These are phyloP conservation scores for Hesperia comma DNA, from an alignment of 2,888 invertebrate genomes.

Conservation along the genomic window DNA sequence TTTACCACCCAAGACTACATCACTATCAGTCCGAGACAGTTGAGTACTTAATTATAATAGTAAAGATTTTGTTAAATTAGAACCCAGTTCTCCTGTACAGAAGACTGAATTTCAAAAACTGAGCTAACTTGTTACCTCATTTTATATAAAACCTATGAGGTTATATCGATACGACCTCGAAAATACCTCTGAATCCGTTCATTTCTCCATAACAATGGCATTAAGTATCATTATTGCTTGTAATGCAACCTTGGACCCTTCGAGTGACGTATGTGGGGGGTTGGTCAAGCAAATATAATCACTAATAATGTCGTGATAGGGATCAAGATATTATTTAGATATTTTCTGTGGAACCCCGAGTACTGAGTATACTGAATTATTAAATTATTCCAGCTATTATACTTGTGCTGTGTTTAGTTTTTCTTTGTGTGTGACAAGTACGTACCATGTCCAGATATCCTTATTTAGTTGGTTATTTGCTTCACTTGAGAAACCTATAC, in stretches of 20 bases:
- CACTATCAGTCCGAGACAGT: too few species aligned
- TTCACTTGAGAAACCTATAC: too few species aligned
- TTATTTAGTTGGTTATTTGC: too few species aligned
- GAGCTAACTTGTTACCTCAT: too few species aligned
- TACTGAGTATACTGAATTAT: constrained; percentile 59
- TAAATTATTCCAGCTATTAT: constrained; percentile 66
- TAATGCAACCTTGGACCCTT: constrained; percentile 25
- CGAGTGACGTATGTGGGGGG: constrained; percentile 4
- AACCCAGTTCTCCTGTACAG: too few species aligned
- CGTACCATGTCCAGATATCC: too few species aligned
- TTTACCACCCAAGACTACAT: too few species aligned
- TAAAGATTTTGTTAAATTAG: too few species aligned
- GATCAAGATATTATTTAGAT: constrained; percentile 51
- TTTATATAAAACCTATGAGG: not conserved
- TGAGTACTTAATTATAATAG: too few species aligned
- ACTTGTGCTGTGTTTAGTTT: constrained; percentile 53
- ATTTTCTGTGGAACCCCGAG: constrained; percentile 49
- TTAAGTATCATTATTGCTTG: constrained; percentile 28
- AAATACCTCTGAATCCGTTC: constrained; percentile 16
- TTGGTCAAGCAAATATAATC: constrained; percentile 53
- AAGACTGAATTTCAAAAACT: too few species aligned
- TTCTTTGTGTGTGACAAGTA: not conserved
- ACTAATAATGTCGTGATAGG: constrained; percentile 51
- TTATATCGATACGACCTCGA: not conserved
- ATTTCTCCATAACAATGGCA: constrained; percentile 21